Conservation (phyloP, 2,113 vertebrate species). For the Boleophthalmus pectinirostris region DNA sequence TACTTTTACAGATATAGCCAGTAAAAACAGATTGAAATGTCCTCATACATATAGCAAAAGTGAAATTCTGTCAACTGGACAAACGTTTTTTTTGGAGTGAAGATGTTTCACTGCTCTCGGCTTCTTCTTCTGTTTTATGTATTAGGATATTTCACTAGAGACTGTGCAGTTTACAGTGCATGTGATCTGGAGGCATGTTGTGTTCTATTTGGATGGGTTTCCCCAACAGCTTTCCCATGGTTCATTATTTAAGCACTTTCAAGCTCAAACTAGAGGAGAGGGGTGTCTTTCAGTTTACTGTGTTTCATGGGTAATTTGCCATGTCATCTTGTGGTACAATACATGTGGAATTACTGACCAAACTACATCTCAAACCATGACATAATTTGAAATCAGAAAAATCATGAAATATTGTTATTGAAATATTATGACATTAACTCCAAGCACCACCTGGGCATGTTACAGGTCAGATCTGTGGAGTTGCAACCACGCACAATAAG, state of each 20-base stretch:
- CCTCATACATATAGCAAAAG: too few species aligned
- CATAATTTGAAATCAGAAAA: too few species aligned
- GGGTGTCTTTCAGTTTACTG: not conserved
- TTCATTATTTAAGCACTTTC: conserved; percentile 48
- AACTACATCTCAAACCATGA: too few species aligned
- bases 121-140: not conserved
- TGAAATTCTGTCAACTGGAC: too few species aligned
- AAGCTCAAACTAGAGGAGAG: conserved; percentile 16
- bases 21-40: not conserved
- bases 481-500: too few species aligned
- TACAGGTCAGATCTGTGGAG: too few species aligned
- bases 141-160: not conserved
- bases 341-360: not conserved
- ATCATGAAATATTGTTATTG: too few species aligned
- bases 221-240: conserved; percentile 43
- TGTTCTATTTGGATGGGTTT: conserved; percentile 48
- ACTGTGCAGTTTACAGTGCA: conserved; percentile 21
- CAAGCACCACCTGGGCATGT: too few species aligned
- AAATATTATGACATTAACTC: too few species aligned
- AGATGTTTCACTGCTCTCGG: not conserved
- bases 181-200: conserved; percentile 38
- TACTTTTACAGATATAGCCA: not conserved
- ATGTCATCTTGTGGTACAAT: conserved; percentile 1
- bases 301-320: not conserved
- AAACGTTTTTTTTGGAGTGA: too few species aligned